Percentiles rank a stretch among this genome's conserved stretches.
Evolutionary conservation across 1,140 invertebrate genomes (phyloP).

Genomic region (Cotesia glomerata): DNA sequence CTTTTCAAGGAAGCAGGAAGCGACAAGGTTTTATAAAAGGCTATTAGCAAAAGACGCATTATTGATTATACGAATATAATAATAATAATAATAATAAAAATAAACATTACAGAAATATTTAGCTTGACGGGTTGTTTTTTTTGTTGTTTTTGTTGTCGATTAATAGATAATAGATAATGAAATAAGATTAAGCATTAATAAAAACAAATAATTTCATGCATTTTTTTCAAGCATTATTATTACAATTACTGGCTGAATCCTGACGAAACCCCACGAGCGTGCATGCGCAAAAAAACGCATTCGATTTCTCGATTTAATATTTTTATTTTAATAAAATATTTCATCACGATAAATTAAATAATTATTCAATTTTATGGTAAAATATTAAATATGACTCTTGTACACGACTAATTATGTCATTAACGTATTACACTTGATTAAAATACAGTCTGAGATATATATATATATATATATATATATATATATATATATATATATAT

Average conservation of each 20-base stretch:
- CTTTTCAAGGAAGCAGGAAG: constrained; percentile 34
- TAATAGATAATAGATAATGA: constrained; percentile 58
- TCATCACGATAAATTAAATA: background rate
- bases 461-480: background rate
- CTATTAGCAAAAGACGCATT: constrained; percentile 32
- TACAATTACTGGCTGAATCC: constrained; percentile 76
- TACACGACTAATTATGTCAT: constrained; percentile 8
- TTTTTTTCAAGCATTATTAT: constrained; percentile 84
- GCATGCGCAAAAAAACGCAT: constrained; percentile 63
- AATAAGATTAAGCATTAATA: constrained; percentile 79
- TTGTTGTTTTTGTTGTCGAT: constrained; percentile 26
- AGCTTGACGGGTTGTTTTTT: constrained; percentile 25
- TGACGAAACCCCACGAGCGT: constrained; percentile 62
- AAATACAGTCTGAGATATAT: background rate
- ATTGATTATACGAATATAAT: constrained; percentile 34
- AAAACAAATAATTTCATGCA: constrained; percentile 83
- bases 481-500: too few relatives aligned
- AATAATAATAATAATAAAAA: constrained; percentile 24
- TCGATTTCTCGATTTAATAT: constrained; percentile 47
- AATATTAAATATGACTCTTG: background rate
- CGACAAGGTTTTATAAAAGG: constrained; percentile 33
- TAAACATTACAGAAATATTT: constrained; percentile 33
- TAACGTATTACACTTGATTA: constrained; percentile 12
- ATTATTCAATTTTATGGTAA: background rate
- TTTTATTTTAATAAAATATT: background rate